A percentile compares a stretch with the other conserved stretches of the same genome.
phyloP scores from a whole-genome alignment of 2,113 vertebrate species.

The Pomatostomus ruficeps region DNA sequence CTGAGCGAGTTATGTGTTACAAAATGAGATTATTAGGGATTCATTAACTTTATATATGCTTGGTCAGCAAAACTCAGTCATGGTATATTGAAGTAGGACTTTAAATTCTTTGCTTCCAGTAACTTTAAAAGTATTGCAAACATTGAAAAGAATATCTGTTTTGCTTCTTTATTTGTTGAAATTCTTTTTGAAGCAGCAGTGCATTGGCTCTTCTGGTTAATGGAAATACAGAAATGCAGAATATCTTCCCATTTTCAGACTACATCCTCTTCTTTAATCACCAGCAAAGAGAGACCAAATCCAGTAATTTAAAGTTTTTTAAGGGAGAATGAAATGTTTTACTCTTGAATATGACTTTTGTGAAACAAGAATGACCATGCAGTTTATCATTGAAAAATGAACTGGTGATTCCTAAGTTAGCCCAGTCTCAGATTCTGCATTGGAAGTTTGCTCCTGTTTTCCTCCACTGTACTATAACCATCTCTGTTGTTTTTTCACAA shows the following conservation, averaged over 20 bases:
- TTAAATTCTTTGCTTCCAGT: background rate
- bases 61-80: background rate
- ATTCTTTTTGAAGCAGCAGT: background rate
- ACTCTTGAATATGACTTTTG: background rate
- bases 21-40: background rate
- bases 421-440: background rate
- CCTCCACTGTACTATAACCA: background rate
- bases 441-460: background rate
- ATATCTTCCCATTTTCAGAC: background rate
- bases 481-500: background rate
- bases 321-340: background rate
- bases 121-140: background rate
- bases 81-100: background rate
- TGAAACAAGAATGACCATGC: background rate
- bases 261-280: background rate
- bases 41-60: background rate
- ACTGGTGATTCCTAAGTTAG: background rate
- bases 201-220: background rate
- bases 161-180: background rate
- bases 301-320: background rate
- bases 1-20: background rate
- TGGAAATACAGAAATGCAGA: background rate
- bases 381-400: background rate
- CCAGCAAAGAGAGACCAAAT: background rate
- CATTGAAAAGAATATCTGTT: background rate